These are phyloP conservation scores for Aspiorhynchus laticeps DNA, from an alignment of 2,113 vertebrate genomes.

Conservation along the genomic window DNA sequence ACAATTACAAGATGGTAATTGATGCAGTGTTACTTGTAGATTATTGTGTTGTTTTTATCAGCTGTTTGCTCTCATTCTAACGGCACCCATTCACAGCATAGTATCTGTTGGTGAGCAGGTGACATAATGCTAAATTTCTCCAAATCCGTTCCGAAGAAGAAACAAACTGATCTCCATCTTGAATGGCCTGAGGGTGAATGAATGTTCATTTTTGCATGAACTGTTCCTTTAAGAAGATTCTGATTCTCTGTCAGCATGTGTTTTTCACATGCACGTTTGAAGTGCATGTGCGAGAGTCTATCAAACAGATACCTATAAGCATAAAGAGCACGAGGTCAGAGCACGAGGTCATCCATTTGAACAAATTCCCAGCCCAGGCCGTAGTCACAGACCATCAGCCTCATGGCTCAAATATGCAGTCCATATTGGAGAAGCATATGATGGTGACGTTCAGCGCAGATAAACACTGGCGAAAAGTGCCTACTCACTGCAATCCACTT, in stretches of 20 bases:
- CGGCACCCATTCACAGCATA: no score
- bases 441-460: conserved; percentile 49
- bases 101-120: no score
- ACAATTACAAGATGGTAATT: no score
- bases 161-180: not conserved
- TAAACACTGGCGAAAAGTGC: conserved; percentile 59
- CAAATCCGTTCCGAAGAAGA: not conserved
- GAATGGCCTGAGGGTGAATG: not conserved
- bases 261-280: not conserved
- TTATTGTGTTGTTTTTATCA: no score
- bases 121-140: no score
- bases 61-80: not conserved
- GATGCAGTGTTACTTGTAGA: not conserved
- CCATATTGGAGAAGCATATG: conserved; percentile 45
- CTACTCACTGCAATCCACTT: conserved; percentile 61
- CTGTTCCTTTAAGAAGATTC: not conserved
- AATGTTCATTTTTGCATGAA: not conserved
- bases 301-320: not conserved
- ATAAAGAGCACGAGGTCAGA: not conserved
- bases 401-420: conserved; percentile 46
- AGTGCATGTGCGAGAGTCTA: not conserved
- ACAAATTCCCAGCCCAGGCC: conserved; percentile 11
- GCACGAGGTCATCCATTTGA: not conserved
- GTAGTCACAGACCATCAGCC: conserved; percentile 36
- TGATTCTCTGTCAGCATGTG: not conserved